Base-by-base conservation (phyloP, 2,888 invertebrate species). In the Plemyria rubiginata region DNA sequence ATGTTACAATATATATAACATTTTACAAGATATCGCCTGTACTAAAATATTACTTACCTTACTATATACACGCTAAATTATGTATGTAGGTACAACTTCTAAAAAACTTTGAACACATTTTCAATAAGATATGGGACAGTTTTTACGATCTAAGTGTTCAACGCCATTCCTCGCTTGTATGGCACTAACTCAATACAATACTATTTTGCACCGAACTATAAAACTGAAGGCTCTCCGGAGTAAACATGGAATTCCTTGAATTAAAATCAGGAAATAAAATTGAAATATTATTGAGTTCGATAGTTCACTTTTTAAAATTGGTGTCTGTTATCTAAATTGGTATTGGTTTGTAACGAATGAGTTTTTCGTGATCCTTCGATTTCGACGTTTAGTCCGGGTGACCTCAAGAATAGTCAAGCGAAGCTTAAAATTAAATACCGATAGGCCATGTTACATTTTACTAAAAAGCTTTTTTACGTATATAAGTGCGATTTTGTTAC, bases 91-190 rank as follows among this genome's bases (percentile, higher is more conserved):
- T 89, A 88, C 80, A 86, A 85, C 79, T 85, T 86, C 86, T 88
- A 88, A 86, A 88, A 88, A 86, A 84, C 79, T 84, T 77, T 91
- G 90, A 91, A 91, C 91, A 91, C 91, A 91, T 91, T 90, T 87
- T 86, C 75, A 86, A 86, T 90, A 88, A 90, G 90, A 90, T 90
- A 90, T 88, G 90, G 87, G 87, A 85, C 80, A 81, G 78, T 81
- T 79, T 75, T 74, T 74, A 76, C 69, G 78, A 64, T 77, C 77
- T 78, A 79, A 75, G 74, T 81, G 80, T 77, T 74, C 75, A 70
- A 74, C 70, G 78, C 78, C 79, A 73, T 65, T 63, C 49, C 72
- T 73, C 72, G 67, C 64, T 74, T 67, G 75, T 86, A 88, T 89
- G 90, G 90, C 89, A 88, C 89, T 11, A 78, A 78, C 75, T 65